A percentile compares a stretch with the other conserved stretches of the same genome.
These are phyloP conservation scores for Eupithecia pulchellata DNA, from an alignment of 2,888 invertebrate genomes.

Conservation along the genomic window DNA sequence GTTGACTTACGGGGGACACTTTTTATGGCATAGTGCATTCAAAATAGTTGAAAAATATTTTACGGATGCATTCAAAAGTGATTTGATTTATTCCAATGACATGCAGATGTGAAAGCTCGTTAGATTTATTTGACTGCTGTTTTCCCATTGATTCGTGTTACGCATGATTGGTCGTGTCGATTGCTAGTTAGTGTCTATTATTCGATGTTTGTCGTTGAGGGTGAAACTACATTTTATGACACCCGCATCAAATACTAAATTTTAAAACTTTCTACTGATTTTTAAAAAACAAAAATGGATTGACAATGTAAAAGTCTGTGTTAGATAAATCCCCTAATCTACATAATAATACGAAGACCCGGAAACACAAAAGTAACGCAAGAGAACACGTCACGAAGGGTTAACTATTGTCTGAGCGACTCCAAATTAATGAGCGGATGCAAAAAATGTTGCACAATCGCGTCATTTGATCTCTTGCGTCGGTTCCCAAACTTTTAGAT, in stretches of 20 bases:
- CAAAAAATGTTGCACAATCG: slow-evolving; percentile 82
- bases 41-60: slow-evolving; percentile 85
- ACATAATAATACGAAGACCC: slow-evolving; percentile 81
- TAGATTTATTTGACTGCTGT: slow-evolving; percentile 84
- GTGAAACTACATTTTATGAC: slow-evolving; percentile 45
- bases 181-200: slow-evolving; percentile 79
- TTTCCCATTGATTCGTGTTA: slow-evolving; percentile 77
- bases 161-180: slow-evolving; percentile 83
- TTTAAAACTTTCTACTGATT: neutral
- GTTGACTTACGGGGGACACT: slow-evolving; percentile 77
- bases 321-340: slow-evolving; percentile 78
- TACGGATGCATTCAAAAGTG: slow-evolving; percentile 83
- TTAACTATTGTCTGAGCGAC: slow-evolving; percentile 78
- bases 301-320: slow-evolving; percentile 65
- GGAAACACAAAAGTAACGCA: slow-evolving; percentile 74
- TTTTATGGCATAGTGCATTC: slow-evolving; percentile 73
- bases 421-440: slow-evolving; percentile 82
- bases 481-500: slow-evolving; percentile 64
- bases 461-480: slow-evolving; percentile 72
- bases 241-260: slow-evolving; percentile 35
- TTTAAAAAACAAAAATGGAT: slow-evolving; percentile 20
- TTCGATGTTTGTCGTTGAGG: slow-evolving; percentile 62
- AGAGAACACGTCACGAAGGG: slow-evolving; percentile 73
- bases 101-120: slow-evolving; percentile 84
- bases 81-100: slow-evolving; percentile 85